Evolutionary conservation across 1,140 invertebrate genomes (phyloP), one percentile per base, ranked within the genome.

Genomic region (Drosophila sp.): DNA sequence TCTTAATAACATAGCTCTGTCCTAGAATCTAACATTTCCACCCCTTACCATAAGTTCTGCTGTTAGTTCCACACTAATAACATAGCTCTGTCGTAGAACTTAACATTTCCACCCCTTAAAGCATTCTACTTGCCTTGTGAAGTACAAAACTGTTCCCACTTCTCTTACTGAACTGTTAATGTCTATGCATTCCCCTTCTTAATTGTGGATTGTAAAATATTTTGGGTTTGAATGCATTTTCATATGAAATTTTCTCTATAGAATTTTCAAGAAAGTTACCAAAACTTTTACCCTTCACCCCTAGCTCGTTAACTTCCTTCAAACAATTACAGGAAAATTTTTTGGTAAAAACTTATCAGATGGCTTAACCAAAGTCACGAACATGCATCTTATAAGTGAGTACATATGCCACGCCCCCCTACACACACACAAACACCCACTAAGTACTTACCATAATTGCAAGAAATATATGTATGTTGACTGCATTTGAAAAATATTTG

Each of bases 401-500:
- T 27, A 27, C 10, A 23, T 50, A 64, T 64, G 55, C 72, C 68
- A 70, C 75, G 66, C 64, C 67, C 60, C 63, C 62, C 17, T 8
- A 56, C 33, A 38, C 35, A 11, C 35, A 11, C 10, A n/a, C 35
- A 11, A 8, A 38, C 10, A 11, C 35, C 10, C 35, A 62, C 61
- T 50, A 61, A 70, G 62, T 68, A 33, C 55, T 70, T 55, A 58
- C 54, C 69, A 80, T 86, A 86, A 85, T 83, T 84, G 76, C 63
- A 41, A 72, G 67, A 84, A 83, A 32, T 17, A 17, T 17, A 17
- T 17, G 17, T 17, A 17, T 38, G 66, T 29, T 65, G 66, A 87
- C 79, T 84, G 76, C 83, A 83, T 86, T 87, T 76, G 68, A 61
- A 83, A 87, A 89, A 83, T 87, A 89, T 89, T 89, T 87, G 84